Base-by-base conservation (phyloP, 1,140 invertebrate species). In the Zaprionus tsacasi region DNA sequence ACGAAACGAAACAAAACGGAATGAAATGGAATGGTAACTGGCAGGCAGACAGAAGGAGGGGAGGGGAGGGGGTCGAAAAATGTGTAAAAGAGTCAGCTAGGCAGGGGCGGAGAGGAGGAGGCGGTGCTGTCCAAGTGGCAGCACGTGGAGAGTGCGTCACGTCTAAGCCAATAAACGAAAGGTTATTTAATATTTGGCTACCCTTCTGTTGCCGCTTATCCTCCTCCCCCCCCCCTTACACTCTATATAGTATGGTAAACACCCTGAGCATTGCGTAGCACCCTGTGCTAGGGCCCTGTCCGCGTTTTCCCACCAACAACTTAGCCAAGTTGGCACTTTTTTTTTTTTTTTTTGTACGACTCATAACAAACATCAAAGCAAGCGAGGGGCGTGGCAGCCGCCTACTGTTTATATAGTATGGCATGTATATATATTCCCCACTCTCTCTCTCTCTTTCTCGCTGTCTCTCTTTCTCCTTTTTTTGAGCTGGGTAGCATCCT, bases 171-270 rank as follows among this genome's bases (percentile, higher is more conserved):
- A 88, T 88, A 88, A 89, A 79, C 85, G 73, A 88, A 88, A 88
- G 85, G 85, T 88, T 88, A 88, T 88, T 88, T 90, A 88, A 88
- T 88, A 88, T 88, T 89, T 88, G 78, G 75, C 82, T 78, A 81
- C 65, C 70, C 45, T 50, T 50, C 45, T 10, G 10, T 50, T 17
- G 8, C 17, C 8, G 17, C 17, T 48, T 43, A 43, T 60, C n/a
- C n/a, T n/a, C 45, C 67, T n/a, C 43, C 17, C 25, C 15, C 40
- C 12, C 4, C 1, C 35, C 43, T 15, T 10, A 3, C 7, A 33
- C 30, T n/a, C 27, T 33, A 2, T 13, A 21, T 25, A 30, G 1
- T 8, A 15, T 17, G 6, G 21, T 27, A 11, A 21, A 21, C 21
- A 21, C 21, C 21, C 21, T 21, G 1, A 21, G 21, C 21, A 21